phyloP scores from a whole-genome alignment of 2,797 vertebrate genomes.

The Discoglossus pictus region DNA sequence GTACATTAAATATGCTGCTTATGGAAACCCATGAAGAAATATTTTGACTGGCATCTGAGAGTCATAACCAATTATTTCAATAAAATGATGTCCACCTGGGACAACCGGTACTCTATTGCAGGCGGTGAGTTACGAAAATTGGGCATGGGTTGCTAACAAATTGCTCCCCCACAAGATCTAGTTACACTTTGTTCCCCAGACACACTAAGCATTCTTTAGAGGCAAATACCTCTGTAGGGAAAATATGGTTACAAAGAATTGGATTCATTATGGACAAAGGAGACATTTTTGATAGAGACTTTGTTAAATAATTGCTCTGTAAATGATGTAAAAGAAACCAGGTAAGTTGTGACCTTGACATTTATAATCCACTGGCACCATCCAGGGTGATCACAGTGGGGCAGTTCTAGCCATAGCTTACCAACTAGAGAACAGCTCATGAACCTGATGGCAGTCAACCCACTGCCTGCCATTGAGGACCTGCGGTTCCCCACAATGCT shows the following conservation, averaged over 20 bases:
- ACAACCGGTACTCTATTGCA: too few species aligned
- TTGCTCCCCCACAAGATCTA: too few species aligned
- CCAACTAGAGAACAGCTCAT: neutral
- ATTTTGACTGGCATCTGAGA: too few species aligned
- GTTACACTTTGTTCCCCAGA: too few species aligned
- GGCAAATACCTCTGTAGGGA: neutral
- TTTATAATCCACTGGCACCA: neutral
- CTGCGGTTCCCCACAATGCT: slow-evolving; percentile 11
- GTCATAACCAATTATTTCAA: too few species aligned
- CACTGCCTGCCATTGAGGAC: slow-evolving; percentile 12
- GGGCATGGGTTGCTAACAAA: too few species aligned
- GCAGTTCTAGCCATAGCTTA: neutral
- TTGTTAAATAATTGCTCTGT: neutral
- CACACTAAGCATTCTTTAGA: neutral
- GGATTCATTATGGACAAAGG: neutral
- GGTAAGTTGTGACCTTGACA: neutral
- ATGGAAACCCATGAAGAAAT: neutral
- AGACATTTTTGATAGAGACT: neutral
- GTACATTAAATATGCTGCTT: neutral
- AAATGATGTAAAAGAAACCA: neutral
- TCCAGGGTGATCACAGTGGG: neutral
- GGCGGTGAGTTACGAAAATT: too few species aligned
- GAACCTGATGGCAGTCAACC: neutral
- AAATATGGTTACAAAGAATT: neutral
- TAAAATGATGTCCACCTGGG: neutral